Conservation (phyloP, 2,888 invertebrate genomes). For the Parnassius apollo region DNA sequence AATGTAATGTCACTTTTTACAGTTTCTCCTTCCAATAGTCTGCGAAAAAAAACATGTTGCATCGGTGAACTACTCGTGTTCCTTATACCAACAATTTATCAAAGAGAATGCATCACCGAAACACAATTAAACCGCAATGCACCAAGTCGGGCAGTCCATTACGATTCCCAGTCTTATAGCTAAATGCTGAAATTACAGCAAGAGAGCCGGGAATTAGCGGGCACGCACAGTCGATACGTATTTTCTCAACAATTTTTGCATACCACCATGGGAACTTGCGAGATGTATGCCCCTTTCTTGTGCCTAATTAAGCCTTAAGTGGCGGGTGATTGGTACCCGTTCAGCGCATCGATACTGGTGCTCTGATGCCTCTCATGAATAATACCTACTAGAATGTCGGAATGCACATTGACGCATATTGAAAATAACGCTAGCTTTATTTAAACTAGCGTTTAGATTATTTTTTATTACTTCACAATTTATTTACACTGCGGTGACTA, state of each 20-base stretch:
- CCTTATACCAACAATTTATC: not conserved
- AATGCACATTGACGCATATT: constrained; percentile 9
- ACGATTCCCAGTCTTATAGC: constrained; percentile 51
- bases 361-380: constrained; percentile 25
- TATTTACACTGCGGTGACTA: too few relatives aligned
- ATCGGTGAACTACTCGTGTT: too few relatives aligned
- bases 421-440: constrained; percentile 2
- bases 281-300: constrained; percentile 44
- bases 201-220: constrained; percentile 55
- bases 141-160: constrained; percentile 25
- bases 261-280: constrained; percentile 72
- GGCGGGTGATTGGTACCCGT: constrained; percentile 47
- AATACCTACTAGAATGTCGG: constrained; percentile 23
- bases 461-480: too few relatives aligned
- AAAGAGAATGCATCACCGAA: constrained; percentile 1
- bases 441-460: too few relatives aligned
- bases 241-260: constrained; percentile 80
- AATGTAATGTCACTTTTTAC: too few relatives aligned
- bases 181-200: constrained; percentile 70
- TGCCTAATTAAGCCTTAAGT: constrained; percentile 62
- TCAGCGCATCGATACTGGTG: constrained; percentile 38
- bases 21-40: too few relatives aligned
- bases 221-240: constrained; percentile 59
- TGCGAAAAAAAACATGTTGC: too few relatives aligned
- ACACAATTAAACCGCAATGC: constrained; percentile 16